Evolutionary conservation across 2,888 invertebrate species (phyloP).

Genomic region (Drosophila demipolita): DNA sequence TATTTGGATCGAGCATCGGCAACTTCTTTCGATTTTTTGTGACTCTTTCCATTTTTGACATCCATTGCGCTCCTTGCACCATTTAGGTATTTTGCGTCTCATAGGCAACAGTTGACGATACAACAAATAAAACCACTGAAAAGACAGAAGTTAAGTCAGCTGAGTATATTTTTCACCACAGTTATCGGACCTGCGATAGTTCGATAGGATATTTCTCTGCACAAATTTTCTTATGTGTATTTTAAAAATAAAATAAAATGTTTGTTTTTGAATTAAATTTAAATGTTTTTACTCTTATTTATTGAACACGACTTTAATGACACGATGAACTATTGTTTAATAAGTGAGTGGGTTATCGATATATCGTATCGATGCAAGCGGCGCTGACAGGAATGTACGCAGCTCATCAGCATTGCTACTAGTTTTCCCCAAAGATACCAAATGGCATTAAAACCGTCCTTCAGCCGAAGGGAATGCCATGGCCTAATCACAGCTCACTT

Average conservation of each 20-base stretch:
- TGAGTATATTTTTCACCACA: neutral
- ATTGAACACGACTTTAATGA: neutral
- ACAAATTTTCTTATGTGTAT: neutral
- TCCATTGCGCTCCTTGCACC: slow-evolving; percentile 9
- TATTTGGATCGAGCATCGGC: neutral
- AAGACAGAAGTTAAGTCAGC: slow-evolving; percentile 4
- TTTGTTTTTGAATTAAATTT: neutral
- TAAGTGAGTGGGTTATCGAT: neutral
- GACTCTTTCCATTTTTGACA: neutral
- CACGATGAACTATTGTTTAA: neutral
- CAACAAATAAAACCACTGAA: neutral
- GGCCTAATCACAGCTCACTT: neutral
- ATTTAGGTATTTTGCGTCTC: neutral
- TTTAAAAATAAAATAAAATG: neutral
- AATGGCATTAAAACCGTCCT: neutral
- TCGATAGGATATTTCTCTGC: neutral
- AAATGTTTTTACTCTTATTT: neutral
- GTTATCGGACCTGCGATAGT: slow-evolving; percentile 4
- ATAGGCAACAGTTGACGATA: neutral
- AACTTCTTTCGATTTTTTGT: neutral
- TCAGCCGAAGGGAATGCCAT: neutral
- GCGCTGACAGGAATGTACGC: neutral
- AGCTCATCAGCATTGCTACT: neutral
- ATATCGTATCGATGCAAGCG: neutral
- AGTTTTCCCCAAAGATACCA: neutral